Base-by-base conservation (phyloP, 2,888 invertebrate genomes). In the Idaea dimidiata region DNA sequence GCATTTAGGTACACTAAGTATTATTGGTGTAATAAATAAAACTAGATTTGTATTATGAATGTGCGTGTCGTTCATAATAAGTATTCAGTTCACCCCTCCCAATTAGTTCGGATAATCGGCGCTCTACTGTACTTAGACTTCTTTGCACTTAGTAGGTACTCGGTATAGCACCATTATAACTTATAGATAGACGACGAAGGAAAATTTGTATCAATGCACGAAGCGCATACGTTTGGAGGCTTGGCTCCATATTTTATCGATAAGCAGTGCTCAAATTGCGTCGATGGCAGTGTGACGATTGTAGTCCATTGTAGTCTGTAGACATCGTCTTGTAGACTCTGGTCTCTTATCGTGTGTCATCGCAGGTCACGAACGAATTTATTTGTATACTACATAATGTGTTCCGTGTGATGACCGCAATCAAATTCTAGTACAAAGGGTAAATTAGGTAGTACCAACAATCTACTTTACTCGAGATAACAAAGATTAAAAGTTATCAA, bases 211-310 rank as follows among this genome's bases (percentile, higher is more conserved):
- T 62, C 16, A 70, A 72, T 61, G 55, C 59, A 60, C 31, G 14
- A 43, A 43, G 43, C 43, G 43, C 43, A 43, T 43, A 43, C 43
- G 43, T 10, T 43, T 43, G 78, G 76, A 76, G 79, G 79, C 79
- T 78, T 66, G 79, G 72, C 77, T 72, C 70, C 65, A 65, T 69
- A 67, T 62, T 69, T 59, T 58, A 54, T 59, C 66, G 77, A 77
- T 75, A 75, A 72, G 62, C 3, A 43, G 43, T 14, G 14, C 43
- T 43, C 10, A 43, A 43, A 43, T 10, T 43, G 43, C 43, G 8
- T 14, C 43, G 43, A 43, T 7, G 14, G 14, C 43, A 14, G 10
- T 3, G 5, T 43, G 8, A 43, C 43, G 43, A 43, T 14, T 43
- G 8, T 2, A 43, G 8, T 43, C 43, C 43, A 43, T 43, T 43